phyloP scores from a whole-genome alignment of 1,140 invertebrate species.

The Streblospio benedicti region DNA sequence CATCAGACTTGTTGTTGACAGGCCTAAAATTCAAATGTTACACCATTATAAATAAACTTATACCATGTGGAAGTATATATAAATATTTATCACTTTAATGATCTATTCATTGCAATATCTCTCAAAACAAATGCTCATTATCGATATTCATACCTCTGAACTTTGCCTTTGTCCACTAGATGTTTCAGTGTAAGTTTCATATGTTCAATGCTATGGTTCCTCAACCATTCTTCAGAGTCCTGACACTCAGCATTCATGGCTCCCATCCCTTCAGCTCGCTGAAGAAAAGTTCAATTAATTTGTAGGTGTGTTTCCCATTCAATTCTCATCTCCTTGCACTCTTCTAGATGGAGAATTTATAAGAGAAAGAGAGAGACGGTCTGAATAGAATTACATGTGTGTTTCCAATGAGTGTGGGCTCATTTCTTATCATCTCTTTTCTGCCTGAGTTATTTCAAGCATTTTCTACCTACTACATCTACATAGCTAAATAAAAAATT shows the following conservation, averaged over 20 bases:
- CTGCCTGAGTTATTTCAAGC: background rate
- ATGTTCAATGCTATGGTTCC: conserved; percentile 36
- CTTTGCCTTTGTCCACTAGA: conserved; percentile 42
- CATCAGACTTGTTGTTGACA: conserved; percentile 34
- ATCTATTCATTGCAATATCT: background rate
- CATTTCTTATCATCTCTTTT: background rate
- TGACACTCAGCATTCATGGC: background rate
- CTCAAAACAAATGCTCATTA: background rate
- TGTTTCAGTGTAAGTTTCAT: conserved; percentile 43
- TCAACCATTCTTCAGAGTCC: conserved; percentile 38
- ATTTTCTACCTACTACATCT: background rate
- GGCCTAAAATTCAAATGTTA: conserved; percentile 24
- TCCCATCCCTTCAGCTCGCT: background rate
- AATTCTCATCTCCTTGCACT: background rate
- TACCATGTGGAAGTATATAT: background rate
- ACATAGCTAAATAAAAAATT: background rate
- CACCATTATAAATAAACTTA: background rate
- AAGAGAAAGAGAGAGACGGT: background rate
- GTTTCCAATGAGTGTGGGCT: background rate
- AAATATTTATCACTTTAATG: background rate
- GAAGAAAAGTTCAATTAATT: background rate
- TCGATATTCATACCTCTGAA: conserved; percentile 15
- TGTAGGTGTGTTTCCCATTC: background rate
- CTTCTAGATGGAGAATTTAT: background rate
- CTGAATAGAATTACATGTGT: background rate